Base-by-base conservation (phyloP, 2,888 invertebrate species). In the Cyclophora albipunctata region DNA sequence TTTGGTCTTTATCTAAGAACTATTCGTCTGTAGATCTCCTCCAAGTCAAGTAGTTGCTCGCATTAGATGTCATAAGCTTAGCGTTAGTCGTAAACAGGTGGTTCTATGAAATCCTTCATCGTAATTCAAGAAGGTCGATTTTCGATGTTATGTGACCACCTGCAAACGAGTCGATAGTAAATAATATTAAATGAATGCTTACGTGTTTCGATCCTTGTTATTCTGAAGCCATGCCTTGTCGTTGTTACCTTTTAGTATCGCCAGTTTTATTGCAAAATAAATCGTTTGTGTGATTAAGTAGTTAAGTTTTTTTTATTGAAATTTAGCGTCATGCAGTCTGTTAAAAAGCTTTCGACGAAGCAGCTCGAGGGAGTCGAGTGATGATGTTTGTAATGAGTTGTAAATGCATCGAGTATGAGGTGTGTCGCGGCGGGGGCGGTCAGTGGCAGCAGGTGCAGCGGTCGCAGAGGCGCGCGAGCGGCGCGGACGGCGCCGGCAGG, bases 201-300 rank as follows among this genome's bases (percentile, higher is more conserved):
- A 81, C 81, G 71, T 76, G 71, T 78, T 62, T 72, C 69, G 72
- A 57, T 81, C 79, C 82, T 73, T 64, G 78, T 84, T 84, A 85
- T 75, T 79, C 73, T 78, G 84, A 86, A 87, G 86, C 87, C 88
- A 88, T 87, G 87, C 87, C 79, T 76, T 71, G 75, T 64, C 66
- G 66, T 57, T 60, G 67, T 73, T 75, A 74, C 69, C 64, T 69
- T 64, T 45, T 70, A 72, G 73, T 43, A 71, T 68, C 57, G 61
- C 55, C 56, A 5, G 62, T 58, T 58, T 58, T 54, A 59, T 63
- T 54, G 60, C 60, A 53, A 53, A 60, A 53, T 58, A 60, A 58
- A 58, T 60, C 52, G 57, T 50, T 57, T 53, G 53, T 63, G 45
- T 20, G 20, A 20, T 20, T 20, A 20, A 20, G 20, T 20, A 20